phyloP scores from a whole-genome alignment of 2,888 invertebrate species.

The Strigamia maritima region DNA sequence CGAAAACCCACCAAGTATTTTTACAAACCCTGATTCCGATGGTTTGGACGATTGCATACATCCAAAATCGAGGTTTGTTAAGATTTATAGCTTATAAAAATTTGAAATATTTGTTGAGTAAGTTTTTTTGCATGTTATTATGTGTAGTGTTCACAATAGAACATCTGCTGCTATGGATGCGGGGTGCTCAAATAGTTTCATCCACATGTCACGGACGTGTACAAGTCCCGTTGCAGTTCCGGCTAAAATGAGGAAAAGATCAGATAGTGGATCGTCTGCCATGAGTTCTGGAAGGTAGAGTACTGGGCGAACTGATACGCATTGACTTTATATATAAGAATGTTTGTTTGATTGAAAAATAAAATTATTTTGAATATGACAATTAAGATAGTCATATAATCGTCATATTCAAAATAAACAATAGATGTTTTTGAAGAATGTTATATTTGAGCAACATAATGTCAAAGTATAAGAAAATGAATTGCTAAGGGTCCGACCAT shows the following conservation, averaged over 20 bases:
- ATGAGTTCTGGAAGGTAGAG: constrained; percentile 46
- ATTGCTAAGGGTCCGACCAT: too few relatives aligned
- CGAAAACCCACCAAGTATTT: constrained; percentile 55
- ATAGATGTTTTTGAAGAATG: too few relatives aligned
- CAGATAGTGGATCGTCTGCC: constrained; percentile 53
- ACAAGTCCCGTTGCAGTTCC: constrained; percentile 59
- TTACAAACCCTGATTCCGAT: constrained; percentile 42
- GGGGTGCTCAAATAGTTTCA: not conserved
- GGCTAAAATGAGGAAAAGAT: constrained; percentile 57
- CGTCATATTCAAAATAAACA: too few relatives aligned
- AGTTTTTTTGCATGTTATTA: too few relatives aligned
- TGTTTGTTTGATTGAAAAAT: too few relatives aligned
- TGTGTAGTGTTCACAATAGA: not conserved
- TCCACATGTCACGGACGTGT: not conserved
- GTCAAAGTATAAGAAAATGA: too few relatives aligned
- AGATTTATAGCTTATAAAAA: not conserved
- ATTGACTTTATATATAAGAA: too few relatives aligned
- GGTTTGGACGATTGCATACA: constrained; percentile 21
- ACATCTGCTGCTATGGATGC: not conserved
- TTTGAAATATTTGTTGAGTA: not conserved
- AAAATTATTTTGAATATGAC: too few relatives aligned
- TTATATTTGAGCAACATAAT: too few relatives aligned
- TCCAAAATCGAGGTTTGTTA: not conserved
- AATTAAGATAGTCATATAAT: too few relatives aligned
- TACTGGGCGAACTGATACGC: not conserved